These are phyloP conservation scores for Passerina amoena DNA, from an alignment of 2,113 vertebrate species.

Conservation along the genomic window DNA sequence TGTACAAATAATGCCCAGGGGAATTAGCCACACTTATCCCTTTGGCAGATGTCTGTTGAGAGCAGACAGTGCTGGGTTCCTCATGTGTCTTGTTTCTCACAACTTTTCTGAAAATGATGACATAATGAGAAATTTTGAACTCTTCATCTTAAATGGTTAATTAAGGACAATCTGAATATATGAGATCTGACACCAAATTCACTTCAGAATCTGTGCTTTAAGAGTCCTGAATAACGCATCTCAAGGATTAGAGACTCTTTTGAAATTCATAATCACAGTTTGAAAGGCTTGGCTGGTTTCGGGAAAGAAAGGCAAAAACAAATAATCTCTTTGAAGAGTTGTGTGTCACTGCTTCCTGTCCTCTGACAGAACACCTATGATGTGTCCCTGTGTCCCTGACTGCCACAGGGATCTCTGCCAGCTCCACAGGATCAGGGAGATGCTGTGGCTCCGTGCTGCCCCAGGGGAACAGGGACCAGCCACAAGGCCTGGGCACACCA, in stretches of 20 bases:
- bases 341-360: not conserved
- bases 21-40: slow-evolving; percentile 61
- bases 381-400: fast-evolving
- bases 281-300: not conserved
- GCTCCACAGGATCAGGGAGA: fast-evolving
- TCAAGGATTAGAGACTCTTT: not conserved
- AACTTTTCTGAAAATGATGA: slow-evolving; percentile 31
- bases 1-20: slow-evolving; percentile 71
- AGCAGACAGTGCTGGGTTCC: slow-evolving; percentile 7
- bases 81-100: slow-evolving; percentile 6
- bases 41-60: slow-evolving; percentile 64
- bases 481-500: fast-evolving
- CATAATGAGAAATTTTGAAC: slow-evolving; percentile 9
- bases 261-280: not conserved
- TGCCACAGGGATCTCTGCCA: fast-evolving
- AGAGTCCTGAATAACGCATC: not conserved
- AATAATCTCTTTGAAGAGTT: not conserved
- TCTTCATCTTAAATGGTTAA: slow-evolving; percentile 2
- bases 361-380: fast-evolving
- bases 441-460: not conserved
- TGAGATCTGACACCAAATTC: not conserved
- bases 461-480: fast-evolving
- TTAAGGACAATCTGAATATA: not conserved
- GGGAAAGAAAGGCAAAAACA: not conserved
- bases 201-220: slow-evolving; percentile 10